Evolutionary conservation across 2,113 vertebrate species (phyloP).

Genomic region (Sarotherodon lohbergeri): DNA sequence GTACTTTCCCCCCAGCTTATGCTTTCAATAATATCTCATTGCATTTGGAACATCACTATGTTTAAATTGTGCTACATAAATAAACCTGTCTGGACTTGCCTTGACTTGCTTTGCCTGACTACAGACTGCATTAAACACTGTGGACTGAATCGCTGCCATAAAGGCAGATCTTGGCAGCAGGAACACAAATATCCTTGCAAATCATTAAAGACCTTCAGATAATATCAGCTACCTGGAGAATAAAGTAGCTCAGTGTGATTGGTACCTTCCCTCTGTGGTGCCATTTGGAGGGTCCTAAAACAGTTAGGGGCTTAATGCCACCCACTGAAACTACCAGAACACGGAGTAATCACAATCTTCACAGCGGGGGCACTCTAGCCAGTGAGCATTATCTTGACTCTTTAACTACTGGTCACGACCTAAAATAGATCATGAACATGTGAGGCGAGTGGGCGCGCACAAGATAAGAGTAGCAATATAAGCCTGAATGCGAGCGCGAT

Average conservation of each 20-base stretch:
- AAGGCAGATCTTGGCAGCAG: constrained; percentile 25
- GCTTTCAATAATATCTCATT: neutral
- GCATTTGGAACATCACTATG: neutral
- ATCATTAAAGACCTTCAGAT: constrained; percentile 29
- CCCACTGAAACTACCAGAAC: neutral
- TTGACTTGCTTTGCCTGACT: neutral
- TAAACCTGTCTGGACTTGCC: neutral
- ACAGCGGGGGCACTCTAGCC: neutral
- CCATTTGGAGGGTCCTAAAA: constrained; percentile 31
- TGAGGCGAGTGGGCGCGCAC: neutral
- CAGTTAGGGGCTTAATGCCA: neutral
- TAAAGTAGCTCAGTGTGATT: neutral
- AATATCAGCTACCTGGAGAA: constrained; percentile 12
- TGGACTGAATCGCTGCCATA: constrained; percentile 17
- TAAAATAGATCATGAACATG: neutral
- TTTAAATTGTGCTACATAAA: neutral
- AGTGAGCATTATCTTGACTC: neutral
- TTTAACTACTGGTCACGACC: constrained; percentile 20
- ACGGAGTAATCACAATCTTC: neutral
- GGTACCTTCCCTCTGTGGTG: neutral
- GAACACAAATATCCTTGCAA: constrained; percentile 19
- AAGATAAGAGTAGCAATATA: constrained; percentile 14
- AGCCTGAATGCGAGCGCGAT: neutral
- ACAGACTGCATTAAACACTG: neutral
- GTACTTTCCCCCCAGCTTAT: neutral